phyloP scores from a whole-genome alignment of 2,797 vertebrate species.

The Rallus crepitans region DNA sequence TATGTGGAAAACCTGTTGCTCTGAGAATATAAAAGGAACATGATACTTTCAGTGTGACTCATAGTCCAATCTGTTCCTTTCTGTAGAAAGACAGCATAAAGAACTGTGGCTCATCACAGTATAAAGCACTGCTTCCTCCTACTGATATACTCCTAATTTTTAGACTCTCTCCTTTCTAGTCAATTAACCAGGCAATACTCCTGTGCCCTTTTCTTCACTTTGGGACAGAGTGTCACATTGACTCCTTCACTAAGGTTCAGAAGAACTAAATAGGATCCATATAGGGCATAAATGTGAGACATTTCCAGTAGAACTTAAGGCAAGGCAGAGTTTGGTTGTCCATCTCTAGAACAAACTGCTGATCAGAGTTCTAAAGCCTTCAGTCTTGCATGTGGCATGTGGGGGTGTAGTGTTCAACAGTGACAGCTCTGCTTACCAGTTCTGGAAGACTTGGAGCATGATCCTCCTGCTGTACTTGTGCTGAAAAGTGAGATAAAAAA shows the following conservation, averaged over 20 bases:
- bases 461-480: fast-evolving
- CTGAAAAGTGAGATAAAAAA: background rate
- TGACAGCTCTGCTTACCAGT: background rate
- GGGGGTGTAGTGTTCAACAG: background rate
- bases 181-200: background rate
- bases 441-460: background rate
- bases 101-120: background rate
- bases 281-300: background rate
- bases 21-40: conserved; percentile 14
- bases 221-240: fast-evolving
- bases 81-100: conserved; percentile 9
- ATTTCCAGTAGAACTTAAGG: background rate
- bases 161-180: background rate
- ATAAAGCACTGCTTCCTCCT: conserved; percentile 6
- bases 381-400: background rate
- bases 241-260: background rate
- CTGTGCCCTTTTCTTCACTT: background rate
- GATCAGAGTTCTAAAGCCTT: background rate
- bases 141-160: background rate
- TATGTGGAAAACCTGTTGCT: conserved; percentile 37
- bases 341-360: background rate
- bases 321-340: background rate
- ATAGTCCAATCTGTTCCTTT: conserved; percentile 45
- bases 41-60: conserved; percentile 30
- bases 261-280: background rate